These are phyloP conservation scores for Bucco capensis DNA, from an alignment of 2,113 vertebrate genomes.

Conservation along the genomic window DNA sequence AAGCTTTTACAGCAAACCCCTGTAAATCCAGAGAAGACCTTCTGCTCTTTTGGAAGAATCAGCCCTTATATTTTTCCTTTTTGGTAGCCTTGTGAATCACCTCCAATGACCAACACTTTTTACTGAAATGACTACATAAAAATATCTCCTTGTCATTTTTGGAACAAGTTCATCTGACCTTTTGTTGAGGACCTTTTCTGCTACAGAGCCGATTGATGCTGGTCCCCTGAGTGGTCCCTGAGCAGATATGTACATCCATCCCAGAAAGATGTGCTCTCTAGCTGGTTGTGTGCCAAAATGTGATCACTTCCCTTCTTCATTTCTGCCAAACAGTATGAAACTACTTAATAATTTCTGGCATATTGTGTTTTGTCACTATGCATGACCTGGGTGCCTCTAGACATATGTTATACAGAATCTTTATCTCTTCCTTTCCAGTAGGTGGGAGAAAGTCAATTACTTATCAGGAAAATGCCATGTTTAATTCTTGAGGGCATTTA, in stretches of 20 bases:
- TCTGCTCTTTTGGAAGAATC: neutral
- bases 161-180: conserved; percentile 9
- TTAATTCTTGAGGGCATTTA: conserved; percentile 6
- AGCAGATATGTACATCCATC: neutral
- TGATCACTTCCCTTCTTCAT: neutral
- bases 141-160: neutral
- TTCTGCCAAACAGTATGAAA: neutral
- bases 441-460: neutral
- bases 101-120: neutral
- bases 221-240: neutral
- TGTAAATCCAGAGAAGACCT: neutral
- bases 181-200: neutral
- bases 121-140: neutral
- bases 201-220: neutral
- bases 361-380: conserved; percentile 28
- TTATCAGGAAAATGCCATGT: neutral
- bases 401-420: neutral
- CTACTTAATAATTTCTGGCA: neutral
- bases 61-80: neutral
- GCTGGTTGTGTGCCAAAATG: neutral
- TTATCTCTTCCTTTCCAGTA: neutral
- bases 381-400: neutral
- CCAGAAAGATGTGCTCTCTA: neutral
- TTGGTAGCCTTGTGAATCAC: neutral
- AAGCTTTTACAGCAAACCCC: neutral